Evolutionary conservation across 2,113 vertebrate species (phyloP).

Genomic region (Melanotaenia duboulayi): DNA sequence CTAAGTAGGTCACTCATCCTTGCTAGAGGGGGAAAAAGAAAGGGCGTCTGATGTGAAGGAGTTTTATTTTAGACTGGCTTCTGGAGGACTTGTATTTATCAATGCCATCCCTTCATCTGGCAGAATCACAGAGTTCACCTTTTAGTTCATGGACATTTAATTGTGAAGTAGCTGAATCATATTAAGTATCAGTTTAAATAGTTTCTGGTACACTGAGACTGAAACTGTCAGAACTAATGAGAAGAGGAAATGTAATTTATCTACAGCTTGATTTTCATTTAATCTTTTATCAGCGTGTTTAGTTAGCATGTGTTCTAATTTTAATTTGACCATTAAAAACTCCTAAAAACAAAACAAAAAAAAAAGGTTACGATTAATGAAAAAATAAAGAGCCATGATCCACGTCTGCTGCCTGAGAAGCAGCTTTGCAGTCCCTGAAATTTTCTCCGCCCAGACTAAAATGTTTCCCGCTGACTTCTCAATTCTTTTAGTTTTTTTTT

Average conservation of each 20-base stretch:
- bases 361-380: too few species aligned
- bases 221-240: neutral
- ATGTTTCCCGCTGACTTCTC: neutral
- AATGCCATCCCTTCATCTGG: conserved; percentile 42
- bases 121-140: conserved; percentile 35
- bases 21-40: conserved; percentile 49
- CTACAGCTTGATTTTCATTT: too few species aligned
- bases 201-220: neutral
- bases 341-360: too few species aligned
- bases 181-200: neutral
- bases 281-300: too few species aligned
- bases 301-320: neutral
- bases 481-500: neutral
- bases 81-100: conserved; percentile 70
- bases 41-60: conserved; percentile 66
- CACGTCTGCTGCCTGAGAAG: neutral
- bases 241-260: too few species aligned
- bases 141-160: conserved; percentile 32
- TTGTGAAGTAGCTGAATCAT: neutral
- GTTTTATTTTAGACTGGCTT: conserved; percentile 76
- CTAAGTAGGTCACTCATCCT: conserved; percentile 80
- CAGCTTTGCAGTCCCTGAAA: neutral
- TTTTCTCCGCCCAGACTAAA: neutral
- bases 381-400: neutral
- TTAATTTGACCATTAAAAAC: too few species aligned